Percentiles rank a stretch among this genome's conserved stretches.
Conservation (phyloP, 2,113 vertebrate species). For the Pelmatolapia mariae region DNA sequence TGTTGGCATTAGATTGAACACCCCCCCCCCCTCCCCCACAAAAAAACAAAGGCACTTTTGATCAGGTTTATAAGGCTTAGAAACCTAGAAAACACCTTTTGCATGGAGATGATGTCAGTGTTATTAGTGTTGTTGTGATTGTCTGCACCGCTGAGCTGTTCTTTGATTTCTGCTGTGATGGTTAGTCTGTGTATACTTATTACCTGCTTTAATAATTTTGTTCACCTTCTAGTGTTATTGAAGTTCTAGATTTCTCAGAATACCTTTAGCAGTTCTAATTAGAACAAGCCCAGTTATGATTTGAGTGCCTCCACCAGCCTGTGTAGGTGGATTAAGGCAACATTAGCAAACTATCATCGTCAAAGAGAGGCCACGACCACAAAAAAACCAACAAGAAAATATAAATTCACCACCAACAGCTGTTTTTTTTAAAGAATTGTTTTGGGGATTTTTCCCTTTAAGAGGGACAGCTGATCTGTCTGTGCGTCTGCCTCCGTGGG, state of each 20-base stretch:
- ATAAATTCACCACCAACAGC: background rate
- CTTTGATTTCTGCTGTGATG: background rate
- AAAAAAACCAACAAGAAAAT: background rate
- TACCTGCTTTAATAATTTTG: background rate
- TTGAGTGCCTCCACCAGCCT: background rate
- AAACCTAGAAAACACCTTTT: background rate
- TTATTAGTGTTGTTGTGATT: background rate
- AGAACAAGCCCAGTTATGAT: background rate
- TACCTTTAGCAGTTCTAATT: background rate
- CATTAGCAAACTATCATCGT: background rate
- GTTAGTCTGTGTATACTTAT: background rate
- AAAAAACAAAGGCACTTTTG: background rate
- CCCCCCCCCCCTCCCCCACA: background rate
- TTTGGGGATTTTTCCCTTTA: conserved; percentile 25
- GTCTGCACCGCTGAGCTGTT: background rate
- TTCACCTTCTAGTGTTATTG: background rate
- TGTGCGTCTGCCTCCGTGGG: background rate
- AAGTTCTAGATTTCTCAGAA: background rate
- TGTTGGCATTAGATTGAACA: background rate
- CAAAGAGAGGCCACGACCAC: background rate
- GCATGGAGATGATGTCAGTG: background rate
- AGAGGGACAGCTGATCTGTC: conserved; percentile 5
- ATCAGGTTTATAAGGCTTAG: background rate
- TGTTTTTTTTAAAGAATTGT: background rate
- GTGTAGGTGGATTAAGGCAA: background rate